Evolutionary conservation across 2,888 invertebrate species (phyloP).

Genomic region (Orchestes rusci): DNA sequence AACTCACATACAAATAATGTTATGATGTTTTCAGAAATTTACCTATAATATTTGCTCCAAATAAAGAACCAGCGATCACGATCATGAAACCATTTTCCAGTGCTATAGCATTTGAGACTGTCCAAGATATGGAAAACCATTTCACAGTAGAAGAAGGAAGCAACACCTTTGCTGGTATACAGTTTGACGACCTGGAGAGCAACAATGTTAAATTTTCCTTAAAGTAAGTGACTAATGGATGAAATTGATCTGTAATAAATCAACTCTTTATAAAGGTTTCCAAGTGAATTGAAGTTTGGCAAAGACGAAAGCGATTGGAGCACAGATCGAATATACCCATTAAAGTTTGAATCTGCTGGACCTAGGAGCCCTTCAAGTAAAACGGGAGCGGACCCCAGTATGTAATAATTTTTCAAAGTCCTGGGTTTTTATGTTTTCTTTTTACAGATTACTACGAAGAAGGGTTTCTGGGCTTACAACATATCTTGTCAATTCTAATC

Average conservation of each 20-base stretch:
- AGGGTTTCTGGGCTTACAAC: constrained; percentile 61
- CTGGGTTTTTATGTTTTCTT: background rate
- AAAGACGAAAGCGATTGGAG: constrained; percentile 50
- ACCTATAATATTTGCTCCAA: constrained; percentile 1
- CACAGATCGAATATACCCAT: constrained; percentile 60
- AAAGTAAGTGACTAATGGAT: background rate
- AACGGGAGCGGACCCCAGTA: constrained; percentile 58
- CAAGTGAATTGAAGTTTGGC: constrained; percentile 50
- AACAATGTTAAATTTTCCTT: background rate
- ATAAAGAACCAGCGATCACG: background rate
- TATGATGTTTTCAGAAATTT: constrained; percentile 12
- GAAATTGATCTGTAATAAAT: background rate
- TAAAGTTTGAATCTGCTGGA: constrained; percentile 56
- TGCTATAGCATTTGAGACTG: background rate
- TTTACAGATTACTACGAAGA: constrained; percentile 52
- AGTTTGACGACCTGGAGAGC: constrained; percentile 49
- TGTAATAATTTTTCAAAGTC: constrained; percentile 11
- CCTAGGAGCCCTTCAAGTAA: constrained; percentile 50
- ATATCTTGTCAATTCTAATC: constrained; percentile 39
- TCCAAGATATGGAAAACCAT: background rate
- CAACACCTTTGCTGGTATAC: constrained; percentile 48
- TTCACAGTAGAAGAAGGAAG: constrained; percentile 21
- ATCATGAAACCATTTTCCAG: too few relatives aligned
- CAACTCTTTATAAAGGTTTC: constrained; percentile 44
- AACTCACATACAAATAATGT: too few relatives aligned